Percentiles rank a stretch among this genome's conserved stretches.
Conservation (phyloP, 1,140 invertebrate genomes). For the Dufourea novaeangliae region DNA sequence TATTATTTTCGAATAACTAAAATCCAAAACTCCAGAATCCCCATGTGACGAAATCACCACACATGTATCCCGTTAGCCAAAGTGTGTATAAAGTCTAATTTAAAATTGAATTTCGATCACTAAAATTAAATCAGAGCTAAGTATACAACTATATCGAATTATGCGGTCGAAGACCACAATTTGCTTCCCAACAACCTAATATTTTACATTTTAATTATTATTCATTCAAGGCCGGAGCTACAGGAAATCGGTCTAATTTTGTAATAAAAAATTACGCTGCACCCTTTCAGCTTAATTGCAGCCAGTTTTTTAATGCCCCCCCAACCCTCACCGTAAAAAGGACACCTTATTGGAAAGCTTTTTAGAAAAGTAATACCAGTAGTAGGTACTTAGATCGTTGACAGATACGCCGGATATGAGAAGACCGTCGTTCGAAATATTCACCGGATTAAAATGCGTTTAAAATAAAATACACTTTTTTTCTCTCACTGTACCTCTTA, state of each 20-base stretch:
- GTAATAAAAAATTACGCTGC: neutral
- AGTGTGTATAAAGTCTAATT: too few species aligned
- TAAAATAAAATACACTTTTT: too few species aligned
- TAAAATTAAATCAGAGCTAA: too few species aligned
- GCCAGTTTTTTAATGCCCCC: neutral
- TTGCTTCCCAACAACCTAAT: too few species aligned
- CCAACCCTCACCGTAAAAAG: neutral
- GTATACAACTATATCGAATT: too few species aligned
- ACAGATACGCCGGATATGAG: neutral
- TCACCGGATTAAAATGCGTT: neutral
- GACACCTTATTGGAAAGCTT: neutral
- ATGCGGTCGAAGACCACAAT: too few species aligned
- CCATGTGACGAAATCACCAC: too few species aligned
- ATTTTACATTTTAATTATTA: neutral
- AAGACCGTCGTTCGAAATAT: neutral
- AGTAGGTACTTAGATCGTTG: neutral
- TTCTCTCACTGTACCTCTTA: too few species aligned
- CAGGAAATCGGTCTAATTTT: neutral
- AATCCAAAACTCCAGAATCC: too few species aligned
- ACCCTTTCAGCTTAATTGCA: conserved; percentile 4
- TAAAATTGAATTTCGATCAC: too few species aligned
- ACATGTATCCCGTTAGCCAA: too few species aligned
- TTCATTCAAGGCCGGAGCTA: neutral
- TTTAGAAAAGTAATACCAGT: neutral
- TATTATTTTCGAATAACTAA: too few species aligned